A percentile compares a stretch with the other conserved stretches of the same genome.
These are phyloP conservation scores for Myrmecophaga tridactyla DNA, from an alignment of 2,113 vertebrate species.

Conservation along the genomic window DNA sequence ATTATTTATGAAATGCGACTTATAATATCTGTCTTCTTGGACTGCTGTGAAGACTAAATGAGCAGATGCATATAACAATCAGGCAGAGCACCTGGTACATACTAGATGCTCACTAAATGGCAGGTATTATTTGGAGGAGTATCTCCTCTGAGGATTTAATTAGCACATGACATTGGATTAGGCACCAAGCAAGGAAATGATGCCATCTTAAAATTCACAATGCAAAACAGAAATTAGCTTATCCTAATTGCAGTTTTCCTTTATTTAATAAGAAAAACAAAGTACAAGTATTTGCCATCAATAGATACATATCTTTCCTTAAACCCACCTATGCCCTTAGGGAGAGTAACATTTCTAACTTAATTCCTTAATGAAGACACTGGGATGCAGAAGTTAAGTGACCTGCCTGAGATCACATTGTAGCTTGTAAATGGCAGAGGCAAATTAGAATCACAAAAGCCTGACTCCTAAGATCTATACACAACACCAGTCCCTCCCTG, in stretches of 20 bases:
- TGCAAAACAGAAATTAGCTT: background rate
- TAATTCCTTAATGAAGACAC: background rate
- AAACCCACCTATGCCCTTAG: background rate
- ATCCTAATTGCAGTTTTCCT: background rate
- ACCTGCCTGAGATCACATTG: background rate
- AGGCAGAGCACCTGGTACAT: accelerated
- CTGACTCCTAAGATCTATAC: background rate
- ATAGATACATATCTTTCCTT: background rate
- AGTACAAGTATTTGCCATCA: background rate
- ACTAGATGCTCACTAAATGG: background rate
- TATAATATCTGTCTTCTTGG: background rate
- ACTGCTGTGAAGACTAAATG: background rate
- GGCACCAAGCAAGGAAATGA: background rate
- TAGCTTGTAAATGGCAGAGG: background rate
- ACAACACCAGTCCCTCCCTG: too few species aligned
- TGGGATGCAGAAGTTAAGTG: background rate
- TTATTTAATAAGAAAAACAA: background rate
- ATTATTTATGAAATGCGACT: background rate
- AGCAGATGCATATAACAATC: accelerated
- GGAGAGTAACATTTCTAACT: background rate
- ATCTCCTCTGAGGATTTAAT: background rate
- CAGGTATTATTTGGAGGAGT: background rate
- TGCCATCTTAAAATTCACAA: background rate
- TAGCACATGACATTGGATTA: background rate
- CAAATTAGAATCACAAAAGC: background rate